Percentiles rank a stretch among this genome's conserved stretches.
Evolutionary conservation across 2,113 vertebrate genomes (phyloP).

Genomic region (Helogale parvula): DNA sequence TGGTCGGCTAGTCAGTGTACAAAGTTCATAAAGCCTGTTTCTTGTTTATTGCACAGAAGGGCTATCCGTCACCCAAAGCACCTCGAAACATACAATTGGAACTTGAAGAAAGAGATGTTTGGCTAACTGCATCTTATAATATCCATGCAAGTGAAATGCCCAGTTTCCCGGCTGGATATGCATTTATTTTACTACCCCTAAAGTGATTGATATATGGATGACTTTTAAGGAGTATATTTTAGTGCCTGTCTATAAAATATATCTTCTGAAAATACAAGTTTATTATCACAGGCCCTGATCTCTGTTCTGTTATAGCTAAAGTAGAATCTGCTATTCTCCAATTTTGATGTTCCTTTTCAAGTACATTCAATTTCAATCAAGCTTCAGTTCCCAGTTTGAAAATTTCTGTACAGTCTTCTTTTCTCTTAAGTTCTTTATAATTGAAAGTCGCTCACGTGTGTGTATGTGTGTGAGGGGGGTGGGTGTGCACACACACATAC

Average conservation of each 20-base stretch:
- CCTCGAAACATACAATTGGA: not conserved
- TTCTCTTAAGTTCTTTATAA: not conserved
- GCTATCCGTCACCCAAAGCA: not conserved
- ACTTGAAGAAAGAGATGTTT: constrained; percentile 50
- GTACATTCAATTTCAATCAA: not conserved
- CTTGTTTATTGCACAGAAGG: constrained; percentile 41
- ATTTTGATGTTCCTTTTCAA: not conserved
- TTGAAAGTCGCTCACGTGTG: not conserved
- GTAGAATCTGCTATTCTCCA: not conserved
- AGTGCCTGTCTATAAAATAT: constrained; percentile 52
- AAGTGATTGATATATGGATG: constrained; percentile 26
- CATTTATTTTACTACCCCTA: constrained; percentile 48
- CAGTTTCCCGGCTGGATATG: not conserved
- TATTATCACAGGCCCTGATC: not conserved
- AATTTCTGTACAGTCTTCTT: not conserved
- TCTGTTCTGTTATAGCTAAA: not conserved
- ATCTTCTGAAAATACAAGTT: constrained; percentile 45
- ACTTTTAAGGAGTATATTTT: constrained; percentile 60
- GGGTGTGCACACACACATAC: no score
- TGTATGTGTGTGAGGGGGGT: not conserved
- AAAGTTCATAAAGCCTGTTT: constrained; percentile 71
- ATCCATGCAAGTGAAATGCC: constrained; percentile 1
- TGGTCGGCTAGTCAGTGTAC: not conserved
- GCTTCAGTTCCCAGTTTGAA: not conserved
- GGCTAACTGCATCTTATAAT: constrained; percentile 26